Base-by-base conservation (phyloP, 2,888 invertebrate genomes). In the Abrostola tripartita region DNA sequence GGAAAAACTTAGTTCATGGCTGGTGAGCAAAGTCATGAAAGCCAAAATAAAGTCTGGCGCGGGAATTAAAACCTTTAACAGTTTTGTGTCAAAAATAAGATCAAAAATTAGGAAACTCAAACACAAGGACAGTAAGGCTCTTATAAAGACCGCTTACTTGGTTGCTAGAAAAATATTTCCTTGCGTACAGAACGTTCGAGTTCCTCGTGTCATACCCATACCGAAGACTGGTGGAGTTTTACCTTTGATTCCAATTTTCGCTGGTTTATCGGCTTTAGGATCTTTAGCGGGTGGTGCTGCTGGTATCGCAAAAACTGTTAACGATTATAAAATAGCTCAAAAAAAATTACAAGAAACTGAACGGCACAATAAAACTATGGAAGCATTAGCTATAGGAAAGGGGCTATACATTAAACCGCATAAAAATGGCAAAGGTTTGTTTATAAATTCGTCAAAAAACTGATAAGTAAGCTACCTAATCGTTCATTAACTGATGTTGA, bases 171-270 rank as follows among this genome's bases (percentile, higher is more conserved):
- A 47, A 24, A 4, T 47, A 47, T 47, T 47, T 47, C 47, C 47
- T 12, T 12, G 14, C 47, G 14, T 6, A 6, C 11, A 47, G 12
- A 12, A 47, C n/a, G 14, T 47, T 47, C 47, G 47, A 10, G 6
- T 71, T 53, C 83, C 83, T 37, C 60, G 85, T 35, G 71, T 87
- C 47, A 86, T 87, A 50, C 82, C 83, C 24, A 44, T 88, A 37
- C 86, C 87, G 14, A 87, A 88, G 79, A 68, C 66, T 47, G 87
- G 87, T 9, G 88, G 89, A 50, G 67, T 86, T 37, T 64, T 85
- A 61, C 86, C 84, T 9, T 67, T 87, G 38, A 74, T 88, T n/a
- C 86, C 86, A 4, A 72, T 89, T 36, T 85, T 88, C 79, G 85
- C 87, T 0, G 85, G 84, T 14, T 65, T 88, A 44, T 74, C 80